Base-by-base conservation (phyloP, 2,113 vertebrate species). In the Mugil cephalus region DNA sequence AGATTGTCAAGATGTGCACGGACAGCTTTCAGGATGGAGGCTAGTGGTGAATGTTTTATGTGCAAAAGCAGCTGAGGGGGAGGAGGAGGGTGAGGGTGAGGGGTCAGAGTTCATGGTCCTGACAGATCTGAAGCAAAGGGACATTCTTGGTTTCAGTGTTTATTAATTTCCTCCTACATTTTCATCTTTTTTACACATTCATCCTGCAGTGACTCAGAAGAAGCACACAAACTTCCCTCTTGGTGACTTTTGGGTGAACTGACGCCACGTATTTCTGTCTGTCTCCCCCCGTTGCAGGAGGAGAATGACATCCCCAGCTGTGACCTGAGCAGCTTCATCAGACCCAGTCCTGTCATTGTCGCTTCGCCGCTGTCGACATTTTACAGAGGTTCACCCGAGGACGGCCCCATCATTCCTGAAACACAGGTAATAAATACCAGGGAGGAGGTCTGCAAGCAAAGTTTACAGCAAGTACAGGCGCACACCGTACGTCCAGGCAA, bases 281-380 rank as follows among this genome's bases (percentile, higher is more conserved):
- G 12, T 79, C 78, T 67, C 76, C n/a, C n/a, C n/a, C n/a, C n/a
- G n/a, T n/a, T n/a, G n/a, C 24, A 92, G 86, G 98, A 99, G 80
- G 96, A 99, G 89, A 99, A 99, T 24, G 97, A 98, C 88, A 99
- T 99, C 72, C 98, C 98, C 55, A 99, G 96, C 78, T 99, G 98
- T 75, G 97, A 99, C 77, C 95, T 99, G 72, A 99, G 97, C 0
- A 97, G 98, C 12, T 99, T 99, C 69, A 91, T 99, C 83, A 92
- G 97, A 85, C 97, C 98, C 60, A 95, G 92, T 79, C 97, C 98
- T 0, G 90, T 99, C 84, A 97, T 99, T 0, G 95, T 99, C 46
- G 95, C 97, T 0, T 98, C 97, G 0, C 97, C 97, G 45, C 89
- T 99, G 67, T 99, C 98, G 11, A 98, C 96, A 1, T 96, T 98